Percentiles rank a stretch among this genome's conserved stretches.
Conservation (phyloP, 2,113 vertebrate genomes). For the Odobenus rosmarus region DNA sequence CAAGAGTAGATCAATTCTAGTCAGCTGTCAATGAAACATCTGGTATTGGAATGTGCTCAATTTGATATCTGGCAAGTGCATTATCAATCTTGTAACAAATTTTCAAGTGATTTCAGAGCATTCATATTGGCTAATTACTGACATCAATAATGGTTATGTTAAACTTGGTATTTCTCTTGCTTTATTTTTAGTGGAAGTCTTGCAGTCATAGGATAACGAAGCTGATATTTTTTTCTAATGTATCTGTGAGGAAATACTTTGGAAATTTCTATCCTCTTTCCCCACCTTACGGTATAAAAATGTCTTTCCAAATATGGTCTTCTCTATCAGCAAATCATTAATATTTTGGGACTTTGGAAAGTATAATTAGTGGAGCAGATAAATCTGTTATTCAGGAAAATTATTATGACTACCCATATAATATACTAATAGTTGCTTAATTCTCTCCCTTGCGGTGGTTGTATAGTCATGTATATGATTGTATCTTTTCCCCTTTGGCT, state of each 20-base stretch:
- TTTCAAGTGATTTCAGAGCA: conserved; percentile 8
- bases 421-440: neutral
- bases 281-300: neutral
- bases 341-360: neutral
- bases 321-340: neutral
- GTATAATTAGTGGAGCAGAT: neutral
- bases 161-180: neutral
- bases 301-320: neutral
- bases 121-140: neutral
- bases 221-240: conserved; percentile 1
- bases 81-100: neutral
- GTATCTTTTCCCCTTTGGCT: neutral
- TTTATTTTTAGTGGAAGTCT: neutral
- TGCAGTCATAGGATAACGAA: neutral
- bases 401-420: neutral
- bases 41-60: neutral
- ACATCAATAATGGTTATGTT: neutral
- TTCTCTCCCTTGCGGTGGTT: neutral
- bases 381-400: neutral
- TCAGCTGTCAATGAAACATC: neutral
- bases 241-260: neutral
- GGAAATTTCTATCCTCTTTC: neutral
- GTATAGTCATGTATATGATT: neutral
- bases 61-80: neutral
- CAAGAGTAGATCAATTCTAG: neutral